A percentile compares a stretch with the other conserved stretches of the same genome.
These are phyloP conservation scores for Mactromeris polynyma DNA, from an alignment of 2,888 invertebrate species.

Conservation along the genomic window DNA sequence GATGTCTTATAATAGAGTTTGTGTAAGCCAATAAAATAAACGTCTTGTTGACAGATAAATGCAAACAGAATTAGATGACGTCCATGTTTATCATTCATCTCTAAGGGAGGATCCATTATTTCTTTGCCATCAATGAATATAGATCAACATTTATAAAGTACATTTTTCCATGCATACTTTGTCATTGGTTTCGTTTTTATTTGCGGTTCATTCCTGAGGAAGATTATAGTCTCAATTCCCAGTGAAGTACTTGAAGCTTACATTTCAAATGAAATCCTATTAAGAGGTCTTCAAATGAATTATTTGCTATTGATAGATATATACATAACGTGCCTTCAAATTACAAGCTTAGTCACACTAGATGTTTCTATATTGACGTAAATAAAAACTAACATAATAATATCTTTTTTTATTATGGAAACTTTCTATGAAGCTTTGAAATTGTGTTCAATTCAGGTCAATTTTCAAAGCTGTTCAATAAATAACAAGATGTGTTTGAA, in stretches of 20 bases:
- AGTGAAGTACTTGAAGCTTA: neutral
- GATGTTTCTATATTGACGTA: neutral
- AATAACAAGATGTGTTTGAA: neutral
- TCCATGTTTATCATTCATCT: neutral
- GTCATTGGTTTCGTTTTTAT: neutral
- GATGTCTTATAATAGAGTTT: too few relatives aligned
- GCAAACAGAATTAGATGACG: neutral
- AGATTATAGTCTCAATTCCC: constrained; percentile 3
- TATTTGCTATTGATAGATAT: neutral
- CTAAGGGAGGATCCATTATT: neutral
- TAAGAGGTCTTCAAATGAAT: neutral
- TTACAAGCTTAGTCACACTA: neutral
- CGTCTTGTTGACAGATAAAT: neutral
- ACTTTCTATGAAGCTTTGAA: neutral
- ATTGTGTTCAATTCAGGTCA: neutral
- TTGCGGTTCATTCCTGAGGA: neutral
- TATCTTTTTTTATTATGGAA: neutral
- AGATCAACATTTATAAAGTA: neutral
- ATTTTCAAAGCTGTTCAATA: neutral
- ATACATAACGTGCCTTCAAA: neutral
- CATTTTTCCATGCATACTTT: neutral
- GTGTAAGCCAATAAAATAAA: too few relatives aligned
- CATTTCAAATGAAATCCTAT: neutral
- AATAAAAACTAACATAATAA: neutral
- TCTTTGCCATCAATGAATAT: neutral